Conservation (phyloP, 2,888 invertebrate genomes). For the Beris chalybata region DNA sequence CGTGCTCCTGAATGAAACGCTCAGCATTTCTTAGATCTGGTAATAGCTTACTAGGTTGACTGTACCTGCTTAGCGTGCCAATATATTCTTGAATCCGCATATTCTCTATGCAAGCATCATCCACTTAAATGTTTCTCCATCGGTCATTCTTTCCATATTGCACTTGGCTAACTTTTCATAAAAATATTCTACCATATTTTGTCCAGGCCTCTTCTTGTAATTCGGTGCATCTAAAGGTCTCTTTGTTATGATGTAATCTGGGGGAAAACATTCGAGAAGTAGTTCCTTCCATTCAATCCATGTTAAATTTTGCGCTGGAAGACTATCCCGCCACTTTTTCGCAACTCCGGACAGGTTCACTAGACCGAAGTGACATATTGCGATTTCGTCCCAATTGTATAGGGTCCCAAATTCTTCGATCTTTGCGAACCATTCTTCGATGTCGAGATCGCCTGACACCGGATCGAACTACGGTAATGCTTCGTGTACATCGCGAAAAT, state of each 20-base stretch:
- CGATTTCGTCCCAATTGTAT: background rate
- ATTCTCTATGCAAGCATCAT: background rate
- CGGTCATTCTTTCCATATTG: background rate
- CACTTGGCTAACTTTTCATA: slow-evolving; percentile 1
- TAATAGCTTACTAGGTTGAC: slow-evolving; percentile 2
- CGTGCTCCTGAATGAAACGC: background rate
- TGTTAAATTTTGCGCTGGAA: no score
- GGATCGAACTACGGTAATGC: background rate
- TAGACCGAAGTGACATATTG: background rate
- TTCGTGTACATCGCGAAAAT: no score
- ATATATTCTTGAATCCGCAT: slow-evolving; percentile 2
- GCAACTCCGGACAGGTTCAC: background rate
- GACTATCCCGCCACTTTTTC: background rate
- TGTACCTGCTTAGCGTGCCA: slow-evolving; percentile 8
- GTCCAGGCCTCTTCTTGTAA: background rate
- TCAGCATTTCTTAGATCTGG: background rate
- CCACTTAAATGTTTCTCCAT: slow-evolving; percentile 1
- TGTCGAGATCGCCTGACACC: background rate
- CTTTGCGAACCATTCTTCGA: background rate
- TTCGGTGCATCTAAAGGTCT: no score
- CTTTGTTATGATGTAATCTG: no score
- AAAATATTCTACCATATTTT: slow-evolving; percentile 9
- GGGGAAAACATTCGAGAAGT: no score
- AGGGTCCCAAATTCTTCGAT: background rate
- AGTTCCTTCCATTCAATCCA: no score